Base-by-base conservation (phyloP, 2,797 vertebrate genomes). In the Tauraco hartlaubi region DNA sequence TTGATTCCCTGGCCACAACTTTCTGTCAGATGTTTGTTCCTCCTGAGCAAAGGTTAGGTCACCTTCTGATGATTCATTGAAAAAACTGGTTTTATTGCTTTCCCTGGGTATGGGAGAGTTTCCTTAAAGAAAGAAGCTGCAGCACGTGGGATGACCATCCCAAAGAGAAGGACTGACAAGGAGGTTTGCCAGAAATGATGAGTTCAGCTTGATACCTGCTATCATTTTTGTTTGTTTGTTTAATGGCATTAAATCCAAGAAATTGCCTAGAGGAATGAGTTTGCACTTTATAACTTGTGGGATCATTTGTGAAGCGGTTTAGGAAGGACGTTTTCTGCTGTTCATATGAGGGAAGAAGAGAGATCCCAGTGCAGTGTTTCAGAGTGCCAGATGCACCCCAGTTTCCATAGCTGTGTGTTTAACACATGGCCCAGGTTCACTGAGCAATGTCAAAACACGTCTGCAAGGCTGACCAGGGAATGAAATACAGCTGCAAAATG, bases 41-140 rank as follows among this genome's bases (percentile, higher is more conserved):
- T 87, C n/a, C 83, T 71, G 94, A 66, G 88, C 94, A 96, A 95
- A 96, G 91, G 90, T 93, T 58, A 68, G n/a, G 44, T 76, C 90
- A 82, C 22, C 37, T 43, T 80, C 67, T 0, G 5, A 79, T 96
- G 91, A 95, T 67, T 96, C 95, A 96, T 43, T 61, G 74, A 43
- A 80, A 49, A 76, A 95, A 88, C 25, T 89, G 78, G 74, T 79
- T 96, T 96, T 91, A 87, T 94, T 56, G 67, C 92, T 94, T 93
- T 92, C 56, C 64, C 56, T 89, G 52, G 15, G 31, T 61, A 85
- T 54, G 52, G 59, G 77, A 82, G 73, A 85, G 37, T 41, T 84
- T 76, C 73, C 82, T 81, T 44, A 58, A 61, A 79, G 92, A 67
- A 71, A 68, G 77, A 37, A 94, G n/a, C 71, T 90, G 43, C 26